Percentiles rank a stretch among this genome's conserved stretches.
phyloP scores from a whole-genome alignment of 2,888 invertebrate species.

The Minunthozetes semirufus region DNA sequence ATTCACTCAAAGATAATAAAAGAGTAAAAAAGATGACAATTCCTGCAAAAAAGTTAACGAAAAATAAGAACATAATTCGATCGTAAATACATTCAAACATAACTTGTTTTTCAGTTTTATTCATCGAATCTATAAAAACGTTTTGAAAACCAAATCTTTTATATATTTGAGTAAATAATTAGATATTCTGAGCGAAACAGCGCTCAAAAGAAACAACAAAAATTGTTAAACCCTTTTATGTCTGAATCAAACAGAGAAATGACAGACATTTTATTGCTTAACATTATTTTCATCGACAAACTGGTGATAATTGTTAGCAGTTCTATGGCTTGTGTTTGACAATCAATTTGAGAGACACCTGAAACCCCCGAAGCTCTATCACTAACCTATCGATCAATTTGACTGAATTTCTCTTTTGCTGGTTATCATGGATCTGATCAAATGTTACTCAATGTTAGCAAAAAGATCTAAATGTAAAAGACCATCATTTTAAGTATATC shows the following conservation, averaged over 20 bases:
- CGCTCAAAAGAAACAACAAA: not conserved
- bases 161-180: not conserved
- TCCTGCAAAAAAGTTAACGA: not conserved
- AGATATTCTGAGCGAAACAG: not conserved
- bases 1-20: not conserved
- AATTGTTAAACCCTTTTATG: not conserved
- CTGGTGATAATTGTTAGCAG: slow-evolving; percentile 2
- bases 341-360: not conserved
- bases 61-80: not conserved
- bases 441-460: no score
- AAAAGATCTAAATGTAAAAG: no score
- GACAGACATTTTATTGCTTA: not conserved
- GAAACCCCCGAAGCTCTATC: not conserved
- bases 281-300: slow-evolving; percentile 10
- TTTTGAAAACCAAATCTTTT: not conserved
- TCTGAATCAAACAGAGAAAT: not conserved
- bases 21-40: not conserved
- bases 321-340: not conserved
- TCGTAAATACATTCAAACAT: not conserved
- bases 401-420: no score
- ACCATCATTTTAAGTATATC: no score
- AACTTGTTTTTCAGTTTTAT: not conserved
- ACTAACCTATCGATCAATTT: not conserved
- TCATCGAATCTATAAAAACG: not conserved
- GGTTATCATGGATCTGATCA: no score